Evolutionary conservation across 2,797 vertebrate species (phyloP), one percentile per base, ranked within the genome.

Genomic region (Amphiprion clarkii): DNA sequence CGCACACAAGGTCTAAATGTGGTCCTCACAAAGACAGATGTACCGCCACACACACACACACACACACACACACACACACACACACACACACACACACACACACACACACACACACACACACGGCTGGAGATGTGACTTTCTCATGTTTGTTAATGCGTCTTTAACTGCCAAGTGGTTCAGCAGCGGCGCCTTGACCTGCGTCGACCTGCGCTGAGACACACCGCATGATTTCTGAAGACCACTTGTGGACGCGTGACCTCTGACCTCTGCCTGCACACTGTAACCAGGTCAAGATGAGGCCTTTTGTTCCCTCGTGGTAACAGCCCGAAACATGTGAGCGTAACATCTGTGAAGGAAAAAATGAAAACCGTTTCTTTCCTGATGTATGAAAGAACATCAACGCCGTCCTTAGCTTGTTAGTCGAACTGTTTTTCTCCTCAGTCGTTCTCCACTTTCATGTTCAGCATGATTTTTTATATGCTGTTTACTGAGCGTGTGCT

Each of bases 91-190:
- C n/a, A n/a, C n/a, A n/a, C n/a, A n/a, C n/a, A n/a, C n/a, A n/a
- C n/a, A n/a, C n/a, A n/a, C n/a, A 39, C 65, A 53, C 53, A 40
- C 27, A 66, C 49, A 55, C 49, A 56, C 53, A 55, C 44, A 58
- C 61, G 54, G 7, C 33, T 36, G 33, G 33, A 36, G 33, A 36
- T 36, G 33, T 9, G 33, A 36, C 66, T 66, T 69, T 73, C 65
- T 65, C 76, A 66, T 83, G 77, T 74, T 67, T 71, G 49, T 63
- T 57, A 54, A 78, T 61, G 54, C 11, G 2, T 42, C 73, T 62
- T 60, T 51, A 66, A n/a, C 83, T 3, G 73, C 67, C 14, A 74
- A 86, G 84, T 83, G 81, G 67, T 53, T 77, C 66, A n/a, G 73
- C 60, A 62, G 23, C 39, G 52, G 19, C 6, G 42, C 58, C 79